Evolutionary conservation across 2,888 invertebrate species (phyloP).

Genomic region (Tortrix viridana): DNA sequence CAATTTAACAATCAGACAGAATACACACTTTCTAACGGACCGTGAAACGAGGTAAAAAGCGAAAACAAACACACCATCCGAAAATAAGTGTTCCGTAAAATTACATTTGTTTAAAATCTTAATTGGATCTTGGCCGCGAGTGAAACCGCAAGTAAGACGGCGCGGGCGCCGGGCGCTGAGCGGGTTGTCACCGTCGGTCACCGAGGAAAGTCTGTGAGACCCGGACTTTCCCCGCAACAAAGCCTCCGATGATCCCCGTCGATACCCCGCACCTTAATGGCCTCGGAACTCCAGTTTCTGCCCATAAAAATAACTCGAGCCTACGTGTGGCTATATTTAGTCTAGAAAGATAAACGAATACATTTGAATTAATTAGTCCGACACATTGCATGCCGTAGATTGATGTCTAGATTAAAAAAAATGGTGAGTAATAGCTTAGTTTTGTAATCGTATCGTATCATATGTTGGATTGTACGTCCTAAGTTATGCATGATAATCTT

Average conservation of each 20-base stretch:
- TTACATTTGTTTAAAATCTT: conserved; percentile 24
- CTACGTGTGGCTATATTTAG: conserved; percentile 3
- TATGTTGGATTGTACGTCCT: too few relatives aligned
- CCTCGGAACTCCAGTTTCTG: conserved; percentile 49
- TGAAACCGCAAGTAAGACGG: conserved; percentile 24
- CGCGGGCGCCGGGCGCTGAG: conserved; percentile 10
- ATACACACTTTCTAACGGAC: conserved; percentile 19
- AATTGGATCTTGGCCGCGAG: conserved; percentile 25
- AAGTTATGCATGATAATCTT: too few relatives aligned
- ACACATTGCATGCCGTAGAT: not conserved
- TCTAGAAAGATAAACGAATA: not conserved
- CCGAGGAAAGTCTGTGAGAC: conserved; percentile 48
- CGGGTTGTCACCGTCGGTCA: conserved; percentile 23
- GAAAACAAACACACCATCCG: conserved; percentile 21
- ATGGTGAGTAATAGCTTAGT: too few relatives aligned
- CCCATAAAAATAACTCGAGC: conserved; percentile 37
- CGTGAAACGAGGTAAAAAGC: conserved; percentile 29
- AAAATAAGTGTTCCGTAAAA: conserved; percentile 16
- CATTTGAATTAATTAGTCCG: not conserved
- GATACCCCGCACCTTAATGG: conserved; percentile 43
- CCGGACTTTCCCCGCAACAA: conserved; percentile 57
- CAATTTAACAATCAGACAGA: conserved; percentile 5
- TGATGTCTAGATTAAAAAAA: not conserved
- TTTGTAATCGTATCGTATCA: too few relatives aligned
- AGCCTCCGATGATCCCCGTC: conserved; percentile 49